Evolutionary conservation across 2,888 invertebrate species (phyloP).

Genomic region (Lasioglossum morio): DNA sequence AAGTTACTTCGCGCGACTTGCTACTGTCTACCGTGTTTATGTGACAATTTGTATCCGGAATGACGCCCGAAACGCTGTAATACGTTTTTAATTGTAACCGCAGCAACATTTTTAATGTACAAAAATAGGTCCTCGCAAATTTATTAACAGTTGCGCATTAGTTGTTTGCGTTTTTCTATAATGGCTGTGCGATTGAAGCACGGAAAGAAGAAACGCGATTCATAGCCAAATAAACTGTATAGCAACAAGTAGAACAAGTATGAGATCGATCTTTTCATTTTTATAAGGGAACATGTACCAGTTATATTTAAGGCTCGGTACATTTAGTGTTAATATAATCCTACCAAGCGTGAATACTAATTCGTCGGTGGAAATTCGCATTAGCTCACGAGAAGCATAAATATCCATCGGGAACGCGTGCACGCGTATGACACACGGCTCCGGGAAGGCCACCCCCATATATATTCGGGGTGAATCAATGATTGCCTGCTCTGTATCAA

Average conservation of each 20-base stretch:
- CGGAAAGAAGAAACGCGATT: not conserved
- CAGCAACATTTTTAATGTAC: not conserved
- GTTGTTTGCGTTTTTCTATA: not conserved
- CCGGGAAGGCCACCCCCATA: conserved; percentile 32
- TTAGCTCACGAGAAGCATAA: conserved; percentile 17
- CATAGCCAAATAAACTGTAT: not conserved
- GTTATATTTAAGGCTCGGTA: too few relatives aligned
- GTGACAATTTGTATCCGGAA: not conserved
- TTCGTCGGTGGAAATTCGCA: not conserved
- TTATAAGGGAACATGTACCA: too few relatives aligned
- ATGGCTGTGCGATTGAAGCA: not conserved
- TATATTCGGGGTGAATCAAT: conserved; percentile 63
- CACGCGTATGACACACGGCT: conserved; percentile 40
- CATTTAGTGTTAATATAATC: not conserved
- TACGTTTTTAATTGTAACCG: not conserved
- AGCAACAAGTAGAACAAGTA: not conserved
- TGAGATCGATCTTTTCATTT: too few relatives aligned
- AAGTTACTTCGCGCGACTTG: not conserved
- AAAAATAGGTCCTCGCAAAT: not conserved
- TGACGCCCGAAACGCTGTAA: not conserved
- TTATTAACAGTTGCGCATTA: not conserved
- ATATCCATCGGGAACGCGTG: conserved; percentile 23
- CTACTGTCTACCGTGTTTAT: not conserved
- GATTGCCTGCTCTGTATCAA: conserved; percentile 62
- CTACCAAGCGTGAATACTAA: not conserved